Base-by-base conservation (phyloP, 2,888 invertebrate species). In the Embidobia sp. region DNA sequence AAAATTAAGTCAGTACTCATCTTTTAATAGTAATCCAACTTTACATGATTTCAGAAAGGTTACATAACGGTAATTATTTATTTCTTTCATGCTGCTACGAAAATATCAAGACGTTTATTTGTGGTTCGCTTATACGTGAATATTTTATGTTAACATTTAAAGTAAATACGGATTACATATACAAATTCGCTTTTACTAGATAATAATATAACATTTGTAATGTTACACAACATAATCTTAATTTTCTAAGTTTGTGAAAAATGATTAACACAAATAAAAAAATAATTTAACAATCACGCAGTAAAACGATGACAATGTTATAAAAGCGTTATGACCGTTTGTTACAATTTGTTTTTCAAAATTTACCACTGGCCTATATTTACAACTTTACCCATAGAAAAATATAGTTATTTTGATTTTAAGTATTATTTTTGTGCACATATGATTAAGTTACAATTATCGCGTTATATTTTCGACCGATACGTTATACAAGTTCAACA, bases 381-480 rank as follows among this genome's bases (percentile, higher is more conserved):
- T 57, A 74, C 74, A 53, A 46, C 26, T 51, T 44, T 66, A 59
- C 31, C 35, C 27, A 67, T 74, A 67, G 22, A 74, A 74, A 74
- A 67, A 74, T 74, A 74, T 67, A 74, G 7, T 74, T 67, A 61
- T 66, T 74, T 74, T 74, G 67, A 74, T 74, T 53, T 51, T 61
- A 57, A 57, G 59, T 51, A 51, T 44, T 44, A 51, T 19, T 67
- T 55, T 49, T 37, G 48, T 69, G 67, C 67, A 48, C 49, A 11
- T 42, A 57, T 37, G 31, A 29, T 49, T 33, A 46, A 42, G 16
- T 15, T 49, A 19, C 16, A 40, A 29, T 63, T 26, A 55, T 26
- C n/a, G n/a, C 13, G 35, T 46, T 44, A 26, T 27, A 33, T 7
- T 29, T 29, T 29, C 22, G n/a, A 29, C 29, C n/a, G 29, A 29